Evolutionary conservation across 2,888 invertebrate genomes (phyloP).

Genomic region (Griposia aprilina): DNA sequence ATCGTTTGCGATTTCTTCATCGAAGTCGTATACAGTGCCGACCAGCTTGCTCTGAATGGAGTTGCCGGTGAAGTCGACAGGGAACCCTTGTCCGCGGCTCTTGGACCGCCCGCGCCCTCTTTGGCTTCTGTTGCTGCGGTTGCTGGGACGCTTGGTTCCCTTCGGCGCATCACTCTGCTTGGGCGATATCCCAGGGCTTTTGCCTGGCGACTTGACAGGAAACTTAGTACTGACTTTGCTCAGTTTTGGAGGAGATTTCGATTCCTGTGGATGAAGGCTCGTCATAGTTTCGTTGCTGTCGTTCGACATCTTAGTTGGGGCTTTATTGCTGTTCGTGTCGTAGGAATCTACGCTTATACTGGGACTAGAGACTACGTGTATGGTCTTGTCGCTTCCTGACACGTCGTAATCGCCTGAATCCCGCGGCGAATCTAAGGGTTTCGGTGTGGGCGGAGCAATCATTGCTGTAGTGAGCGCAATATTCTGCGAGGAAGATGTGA

Average conservation of each 20-base stretch:
- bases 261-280: slow-evolving; percentile 79
- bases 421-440: slow-evolving; percentile 84
- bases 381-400: slow-evolving; percentile 82
- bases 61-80: slow-evolving; percentile 90
- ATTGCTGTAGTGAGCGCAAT: slow-evolving; percentile 95
- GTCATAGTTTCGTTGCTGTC: slow-evolving; percentile 81
- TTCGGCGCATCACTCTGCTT: slow-evolving; percentile 89
- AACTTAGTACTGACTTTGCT: slow-evolving; percentile 92
- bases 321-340: slow-evolving; percentile 77
- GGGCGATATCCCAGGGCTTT: slow-evolving; percentile 92
- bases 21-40: slow-evolving; percentile 97
- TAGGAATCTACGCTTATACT: slow-evolving; percentile 83
- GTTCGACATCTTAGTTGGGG: slow-evolving; percentile 81
- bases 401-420: slow-evolving; percentile 82
- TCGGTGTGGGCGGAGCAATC: slow-evolving; percentile 93
- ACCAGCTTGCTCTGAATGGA: slow-evolving; percentile 95
- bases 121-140: slow-evolving; percentile 85
- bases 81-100: slow-evolving; percentile 81
- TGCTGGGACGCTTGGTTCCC: slow-evolving; percentile 81
- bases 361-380: slow-evolving; percentile 82
- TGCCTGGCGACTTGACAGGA: slow-evolving; percentile 92
- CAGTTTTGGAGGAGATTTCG: slow-evolving; percentile 84
- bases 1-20: slow-evolving; percentile 95
- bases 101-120: slow-evolving; percentile 89
- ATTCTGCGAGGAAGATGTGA: slow-evolving; percentile 95